phyloP scores from a whole-genome alignment of 2,113 vertebrate species.

The Periophthalmodon schlosseri region DNA sequence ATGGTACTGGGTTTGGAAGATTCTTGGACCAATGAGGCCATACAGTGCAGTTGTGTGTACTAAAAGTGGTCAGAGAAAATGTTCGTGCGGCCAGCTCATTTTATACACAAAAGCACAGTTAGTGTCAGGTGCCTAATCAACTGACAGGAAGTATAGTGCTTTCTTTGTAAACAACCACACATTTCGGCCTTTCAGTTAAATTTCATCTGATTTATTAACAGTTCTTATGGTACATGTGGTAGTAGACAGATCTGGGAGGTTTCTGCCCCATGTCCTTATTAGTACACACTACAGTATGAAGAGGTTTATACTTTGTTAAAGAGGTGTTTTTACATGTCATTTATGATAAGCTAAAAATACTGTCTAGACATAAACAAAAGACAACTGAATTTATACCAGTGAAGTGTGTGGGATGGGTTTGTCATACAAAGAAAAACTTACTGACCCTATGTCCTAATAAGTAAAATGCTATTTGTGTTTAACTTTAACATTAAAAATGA shows the following conservation, averaged over 20 bases:
- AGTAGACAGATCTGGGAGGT: slow-evolving; percentile 36
- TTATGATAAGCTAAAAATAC: slow-evolving; percentile 7
- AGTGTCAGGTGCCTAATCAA: slow-evolving; percentile 55
- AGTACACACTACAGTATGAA: slow-evolving; percentile 18
- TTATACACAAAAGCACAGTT: slow-evolving; percentile 32
- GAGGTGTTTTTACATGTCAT: slow-evolving; percentile 11
- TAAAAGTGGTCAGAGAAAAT: slow-evolving; percentile 49
- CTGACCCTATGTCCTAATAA: slow-evolving; percentile 26
- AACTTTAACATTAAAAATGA: slow-evolving; percentile 20
- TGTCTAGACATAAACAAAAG: slow-evolving; percentile 50
- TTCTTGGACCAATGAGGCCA: slow-evolving; percentile 39
- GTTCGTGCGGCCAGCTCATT: slow-evolving; percentile 53
- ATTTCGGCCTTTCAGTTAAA: slow-evolving; percentile 39
- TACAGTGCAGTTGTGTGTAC: slow-evolving; percentile 31
- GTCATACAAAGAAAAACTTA: slow-evolving; percentile 31
- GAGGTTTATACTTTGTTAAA: slow-evolving; percentile 41
- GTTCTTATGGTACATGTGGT: slow-evolving; percentile 21
- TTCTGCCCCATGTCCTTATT: slow-evolving; percentile 39
- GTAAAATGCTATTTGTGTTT: slow-evolving; percentile 44
- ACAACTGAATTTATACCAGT: not conserved
- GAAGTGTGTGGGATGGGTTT: slow-evolving; percentile 28
- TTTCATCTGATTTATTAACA: slow-evolving; percentile 49
- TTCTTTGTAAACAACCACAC: slow-evolving; percentile 60
- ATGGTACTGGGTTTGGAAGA: slow-evolving; percentile 47
- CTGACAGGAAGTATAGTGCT: slow-evolving; percentile 50